Evolutionary conservation across 2,113 vertebrate species (phyloP).

Genomic region (Chionomys nivalis): DNA sequence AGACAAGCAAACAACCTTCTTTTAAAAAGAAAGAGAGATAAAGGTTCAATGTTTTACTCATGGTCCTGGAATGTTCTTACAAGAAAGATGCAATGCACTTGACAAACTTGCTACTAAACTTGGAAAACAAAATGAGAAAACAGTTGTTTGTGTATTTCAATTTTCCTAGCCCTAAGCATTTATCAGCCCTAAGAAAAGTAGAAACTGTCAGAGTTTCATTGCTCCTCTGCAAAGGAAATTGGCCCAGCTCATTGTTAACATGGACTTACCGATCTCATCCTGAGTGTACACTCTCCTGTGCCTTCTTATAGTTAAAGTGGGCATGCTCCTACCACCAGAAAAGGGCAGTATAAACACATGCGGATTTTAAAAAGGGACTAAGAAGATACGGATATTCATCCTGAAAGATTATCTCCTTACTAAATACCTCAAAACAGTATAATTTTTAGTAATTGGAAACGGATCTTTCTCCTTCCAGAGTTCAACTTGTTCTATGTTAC

Average conservation of each 20-base stretch:
- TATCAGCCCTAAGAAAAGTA: neutral
- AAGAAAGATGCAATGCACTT: neutral
- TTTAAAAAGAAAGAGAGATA: neutral
- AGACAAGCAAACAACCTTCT: neutral
- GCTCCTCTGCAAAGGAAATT: neutral
- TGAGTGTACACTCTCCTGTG: neutral
- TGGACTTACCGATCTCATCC: neutral
- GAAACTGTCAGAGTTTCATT: neutral
- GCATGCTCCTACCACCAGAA: neutral
- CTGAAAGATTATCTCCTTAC: neutral
- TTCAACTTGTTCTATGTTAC: conserved; percentile 92
- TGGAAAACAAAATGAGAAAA: neutral
- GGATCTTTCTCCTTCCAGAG: conserved; percentile 82
- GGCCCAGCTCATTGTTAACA: neutral
- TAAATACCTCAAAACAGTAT: neutral
- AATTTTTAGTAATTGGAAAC: neutral
- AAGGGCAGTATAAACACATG: neutral
- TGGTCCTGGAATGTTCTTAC: neutral
- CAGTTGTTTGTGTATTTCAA: neutral
- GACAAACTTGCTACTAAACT: neutral
- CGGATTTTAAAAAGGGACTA: neutral
- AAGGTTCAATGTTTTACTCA: conserved; percentile 30
- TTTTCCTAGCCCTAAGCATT: neutral
- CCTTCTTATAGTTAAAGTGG: neutral
- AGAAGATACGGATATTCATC: neutral